A percentile compares a stretch with the other conserved stretches of the same genome.
phyloP scores from a whole-genome alignment of 1,140 invertebrate genomes.

The Adelges cooleyi region DNA sequence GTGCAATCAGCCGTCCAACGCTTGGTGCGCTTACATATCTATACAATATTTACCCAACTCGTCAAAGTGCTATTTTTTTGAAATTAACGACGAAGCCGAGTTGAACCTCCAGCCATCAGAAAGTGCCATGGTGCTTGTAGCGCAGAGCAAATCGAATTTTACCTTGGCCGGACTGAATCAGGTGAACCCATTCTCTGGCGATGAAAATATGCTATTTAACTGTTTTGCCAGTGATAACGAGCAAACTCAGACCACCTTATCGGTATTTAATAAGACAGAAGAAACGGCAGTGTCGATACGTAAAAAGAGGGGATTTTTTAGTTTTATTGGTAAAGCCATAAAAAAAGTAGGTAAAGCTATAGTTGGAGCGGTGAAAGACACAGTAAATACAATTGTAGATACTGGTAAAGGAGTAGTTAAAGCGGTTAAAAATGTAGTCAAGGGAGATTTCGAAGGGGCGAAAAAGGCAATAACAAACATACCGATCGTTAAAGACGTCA shows the following conservation, averaged over 20 bases:
- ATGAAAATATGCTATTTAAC: neutral
- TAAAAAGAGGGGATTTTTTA: conserved; percentile 18
- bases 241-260: neutral
- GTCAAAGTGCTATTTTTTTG: neutral
- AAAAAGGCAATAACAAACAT: conserved; percentile 24
- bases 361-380: conserved; percentile 23
- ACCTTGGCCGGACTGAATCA: neutral
- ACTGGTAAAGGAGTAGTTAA: conserved; percentile 23
- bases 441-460: conserved; percentile 25
- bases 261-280: neutral
- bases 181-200: neutral
- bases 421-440: conserved; percentile 25
- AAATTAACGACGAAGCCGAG: neutral
- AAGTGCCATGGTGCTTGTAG: neutral
- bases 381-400: conserved; percentile 20
- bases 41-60: neutral
- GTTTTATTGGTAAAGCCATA: conserved; percentile 5
- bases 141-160: neutral
- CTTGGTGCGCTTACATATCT: neutral
- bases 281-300: neutral
- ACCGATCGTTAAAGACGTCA: conserved; percentile 30
- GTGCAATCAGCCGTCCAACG: neutral
- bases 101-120: neutral
- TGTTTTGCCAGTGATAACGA: neutral
- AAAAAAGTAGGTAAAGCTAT: conserved; percentile 18